Evolutionary conservation across 2,113 vertebrate species (phyloP), one percentile per base, ranked within the genome.

Genomic region (Petroica traversi): DNA sequence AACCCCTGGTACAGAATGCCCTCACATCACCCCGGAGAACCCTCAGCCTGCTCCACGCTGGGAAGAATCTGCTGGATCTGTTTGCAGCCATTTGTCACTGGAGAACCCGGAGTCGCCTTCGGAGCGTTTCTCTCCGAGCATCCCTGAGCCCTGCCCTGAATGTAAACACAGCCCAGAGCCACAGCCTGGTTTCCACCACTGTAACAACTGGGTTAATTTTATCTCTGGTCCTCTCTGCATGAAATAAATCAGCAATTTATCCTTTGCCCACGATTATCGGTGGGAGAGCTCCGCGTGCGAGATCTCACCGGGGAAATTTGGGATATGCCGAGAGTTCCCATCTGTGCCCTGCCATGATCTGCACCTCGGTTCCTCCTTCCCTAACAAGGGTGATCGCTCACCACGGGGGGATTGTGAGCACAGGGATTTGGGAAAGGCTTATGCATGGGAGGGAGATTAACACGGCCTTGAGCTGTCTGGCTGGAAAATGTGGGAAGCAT

Each of bases 11-110:
- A 76, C 17, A 57, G 66, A 69, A 36, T 80, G 88, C 81, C 94
- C 93, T 95, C 78, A 16, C 63, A 38, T 95, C 88, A 92, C 93
- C 95, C 41, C 81, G 0, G 3, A 92, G 67, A 71, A 67, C 59
- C 55, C 88, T 74, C 71, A 29, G 62, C 52, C 58, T 76, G 87
- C 58, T 94, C 66, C 81, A 48, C 2, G 9, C 89, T 63, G 92
- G 79, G 79, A 89, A 82, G 82, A 93, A 93, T 69, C 92, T 40
- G 69, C 79, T 91, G 82, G 73, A 89, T 93, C 92, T 76, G 86
- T 97, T 95, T 95, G 93, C 87, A 94, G 69, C 68, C 78, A 72
- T 94, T 92, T 92, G 93, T 83, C 89, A 76, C 5, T 8, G 93
- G 79, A 89, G 84, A 88, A 72, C 69, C 11, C 49, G 91, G 93